Conservation (phyloP, 2,797 vertebrate genomes). For the Triplophysa yarkandensis region DNA sequence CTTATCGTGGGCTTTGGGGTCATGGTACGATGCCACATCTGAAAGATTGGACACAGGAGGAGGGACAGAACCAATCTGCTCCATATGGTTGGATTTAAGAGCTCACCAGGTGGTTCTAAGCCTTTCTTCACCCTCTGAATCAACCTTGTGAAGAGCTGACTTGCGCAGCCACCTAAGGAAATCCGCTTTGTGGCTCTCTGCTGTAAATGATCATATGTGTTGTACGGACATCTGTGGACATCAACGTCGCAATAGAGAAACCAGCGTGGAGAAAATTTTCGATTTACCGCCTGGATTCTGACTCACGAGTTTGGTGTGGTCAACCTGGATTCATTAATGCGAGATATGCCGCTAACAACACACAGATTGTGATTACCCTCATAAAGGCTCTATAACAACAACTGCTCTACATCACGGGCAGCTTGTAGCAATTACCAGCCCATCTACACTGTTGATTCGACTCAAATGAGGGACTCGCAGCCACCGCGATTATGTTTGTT, state of each 20-base stretch:
- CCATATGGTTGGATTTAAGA: constrained; percentile 43
- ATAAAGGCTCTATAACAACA: constrained; percentile 41
- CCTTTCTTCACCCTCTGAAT: constrained; percentile 38
- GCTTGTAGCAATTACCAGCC: constrained; percentile 45
- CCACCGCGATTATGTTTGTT: constrained; percentile 25
- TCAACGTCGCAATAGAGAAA: neutral
- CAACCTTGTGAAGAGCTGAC: constrained; percentile 21
- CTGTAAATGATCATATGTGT: constrained; percentile 29
- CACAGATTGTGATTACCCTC: constrained; percentile 27
- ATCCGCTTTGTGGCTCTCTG: constrained; percentile 34
- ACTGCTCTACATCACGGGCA: constrained; percentile 18
- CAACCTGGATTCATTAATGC: constrained; percentile 12
- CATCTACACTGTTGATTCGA: constrained; percentile 41
- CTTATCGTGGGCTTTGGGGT: constrained; percentile 26
- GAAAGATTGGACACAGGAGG: constrained; percentile 41
- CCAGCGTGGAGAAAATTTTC: neutral
- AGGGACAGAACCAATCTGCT: constrained; percentile 37
- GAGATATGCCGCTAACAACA: constrained; percentile 1
- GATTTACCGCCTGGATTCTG: neutral
- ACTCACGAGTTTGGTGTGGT: neutral
- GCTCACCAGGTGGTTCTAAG: constrained; percentile 36
- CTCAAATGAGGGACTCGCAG: constrained; percentile 22
- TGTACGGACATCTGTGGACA: constrained; percentile 12
- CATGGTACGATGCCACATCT: constrained; percentile 38
- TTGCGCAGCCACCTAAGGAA: constrained; percentile 32